Percentiles rank a stretch among this genome's conserved stretches.
phyloP scores from a whole-genome alignment of 1,140 invertebrate species.

The Drosophila sturtevanti region DNA sequence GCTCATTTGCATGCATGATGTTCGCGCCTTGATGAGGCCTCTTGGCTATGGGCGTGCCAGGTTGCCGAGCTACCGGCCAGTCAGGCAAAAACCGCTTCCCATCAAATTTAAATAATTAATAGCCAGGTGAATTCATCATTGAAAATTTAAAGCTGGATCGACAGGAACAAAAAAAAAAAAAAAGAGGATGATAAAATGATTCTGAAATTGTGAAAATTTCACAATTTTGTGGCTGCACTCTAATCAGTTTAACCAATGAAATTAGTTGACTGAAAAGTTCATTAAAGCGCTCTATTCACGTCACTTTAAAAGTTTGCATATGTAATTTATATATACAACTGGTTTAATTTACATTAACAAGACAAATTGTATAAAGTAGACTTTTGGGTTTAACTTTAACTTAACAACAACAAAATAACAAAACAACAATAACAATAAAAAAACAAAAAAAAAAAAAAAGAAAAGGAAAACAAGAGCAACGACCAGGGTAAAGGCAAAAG shows the following conservation, averaged over 20 bases:
- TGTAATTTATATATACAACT: not conserved
- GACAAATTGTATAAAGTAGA: constrained; percentile 67
- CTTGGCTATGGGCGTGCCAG: constrained; percentile 18
- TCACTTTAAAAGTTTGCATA: not conserved
- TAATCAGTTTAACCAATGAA: not conserved
- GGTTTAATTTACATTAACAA: constrained; percentile 10
- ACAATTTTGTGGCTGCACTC: not conserved
- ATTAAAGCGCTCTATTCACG: not conserved
- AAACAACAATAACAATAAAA: constrained; percentile 37
- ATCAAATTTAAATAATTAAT: constrained; percentile 60
- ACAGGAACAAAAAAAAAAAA: not conserved
- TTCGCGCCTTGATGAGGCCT: constrained; percentile 60
- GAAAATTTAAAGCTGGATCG: constrained; percentile 35
- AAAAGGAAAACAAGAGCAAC: constrained; percentile 34
- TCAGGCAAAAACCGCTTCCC: constrained; percentile 50
- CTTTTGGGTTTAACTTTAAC: constrained; percentile 68
- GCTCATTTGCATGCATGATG: constrained; percentile 70
- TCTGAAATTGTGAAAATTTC: too few species aligned
- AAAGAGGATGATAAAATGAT: not conserved
- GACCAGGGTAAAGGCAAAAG: constrained; percentile 42
- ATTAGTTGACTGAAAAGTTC: constrained; percentile 2
- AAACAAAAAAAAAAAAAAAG: constrained; percentile 40
- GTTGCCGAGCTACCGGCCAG: constrained; percentile 11
- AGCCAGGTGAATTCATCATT: constrained; percentile 40
- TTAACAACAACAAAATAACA: constrained; percentile 67